Conservation (phyloP, 2,888 invertebrate genomes). For the Watsonalla binaria region DNA sequence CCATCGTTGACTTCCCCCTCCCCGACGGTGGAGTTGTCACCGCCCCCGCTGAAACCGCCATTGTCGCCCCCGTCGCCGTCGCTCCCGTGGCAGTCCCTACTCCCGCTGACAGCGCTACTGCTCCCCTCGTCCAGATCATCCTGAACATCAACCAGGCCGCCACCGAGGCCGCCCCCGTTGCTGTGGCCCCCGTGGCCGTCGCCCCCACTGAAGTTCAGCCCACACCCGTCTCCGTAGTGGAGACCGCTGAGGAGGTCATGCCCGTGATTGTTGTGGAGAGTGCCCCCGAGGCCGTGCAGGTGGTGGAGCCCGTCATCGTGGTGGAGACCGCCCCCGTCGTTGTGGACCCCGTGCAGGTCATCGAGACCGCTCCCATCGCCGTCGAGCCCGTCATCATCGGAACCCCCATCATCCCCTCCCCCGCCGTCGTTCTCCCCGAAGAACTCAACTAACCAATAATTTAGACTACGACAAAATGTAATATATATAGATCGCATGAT, state of each 20-base stretch:
- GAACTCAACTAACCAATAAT: neutral
- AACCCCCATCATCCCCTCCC: slow-evolving; percentile 2
- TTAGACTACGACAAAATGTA: neutral
- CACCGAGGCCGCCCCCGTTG: slow-evolving; percentile 11
- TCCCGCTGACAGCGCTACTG: slow-evolving; percentile 4
- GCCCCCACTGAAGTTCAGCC: slow-evolving; percentile 18
- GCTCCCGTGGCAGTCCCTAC: slow-evolving; percentile 12
- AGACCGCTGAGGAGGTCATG: slow-evolving; percentile 13
- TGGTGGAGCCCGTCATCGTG: slow-evolving; percentile 2
- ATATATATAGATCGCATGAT: neutral
- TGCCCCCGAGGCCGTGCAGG: slow-evolving; percentile 1
- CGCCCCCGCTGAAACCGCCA: slow-evolving; percentile 7
- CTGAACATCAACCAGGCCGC: slow-evolving; percentile 25
- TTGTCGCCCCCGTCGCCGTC: slow-evolving; percentile 7
- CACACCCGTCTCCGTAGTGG: slow-evolving; percentile 12
- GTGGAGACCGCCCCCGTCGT: slow-evolving; percentile 1
- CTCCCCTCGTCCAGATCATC: slow-evolving; percentile 33
- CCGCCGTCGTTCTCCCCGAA: neutral
- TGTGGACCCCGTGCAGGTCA: slow-evolving; percentile 5
- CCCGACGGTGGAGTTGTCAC: slow-evolving; percentile 12
- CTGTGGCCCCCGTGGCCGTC: slow-evolving; percentile 17
- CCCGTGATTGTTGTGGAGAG: slow-evolving; percentile 10
- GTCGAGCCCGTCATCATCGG: neutral
- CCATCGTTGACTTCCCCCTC: slow-evolving; percentile 15
- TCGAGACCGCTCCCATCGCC: slow-evolving; percentile 5